Evolutionary conservation across 2,888 invertebrate species (phyloP).

Genomic region (Ariolimax columbianus): DNA sequence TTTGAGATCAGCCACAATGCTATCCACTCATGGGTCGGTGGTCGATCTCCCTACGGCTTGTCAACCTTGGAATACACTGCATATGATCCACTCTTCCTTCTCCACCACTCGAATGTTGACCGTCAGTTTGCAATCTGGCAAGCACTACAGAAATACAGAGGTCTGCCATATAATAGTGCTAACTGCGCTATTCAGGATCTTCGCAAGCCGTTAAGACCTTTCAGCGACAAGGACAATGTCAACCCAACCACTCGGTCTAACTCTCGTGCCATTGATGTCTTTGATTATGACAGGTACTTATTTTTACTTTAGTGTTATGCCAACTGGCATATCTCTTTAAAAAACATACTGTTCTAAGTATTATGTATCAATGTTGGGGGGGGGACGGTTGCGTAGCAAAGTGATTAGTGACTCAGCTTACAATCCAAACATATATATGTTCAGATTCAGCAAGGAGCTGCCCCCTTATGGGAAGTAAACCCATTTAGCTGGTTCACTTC

Average conservation of each 20-base stretch:
- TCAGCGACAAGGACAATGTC: constrained; percentile 33
- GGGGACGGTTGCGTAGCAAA: too few relatives aligned
- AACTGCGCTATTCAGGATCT: constrained; percentile 51
- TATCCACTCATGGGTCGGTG: constrained; percentile 13
- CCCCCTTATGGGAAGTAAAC: too few relatives aligned
- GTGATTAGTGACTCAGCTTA: too few relatives aligned
- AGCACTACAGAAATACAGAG: constrained; percentile 52
- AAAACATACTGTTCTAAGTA: not conserved
- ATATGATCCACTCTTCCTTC: constrained; percentile 57
- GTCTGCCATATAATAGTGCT: constrained; percentile 51
- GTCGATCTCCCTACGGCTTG: constrained; percentile 6
- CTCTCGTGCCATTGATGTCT: constrained; percentile 51
- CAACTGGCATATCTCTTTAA: not conserved
- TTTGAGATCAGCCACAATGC: constrained; percentile 51
- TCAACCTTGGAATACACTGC: constrained; percentile 53
- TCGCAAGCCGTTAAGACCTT: constrained; percentile 48
- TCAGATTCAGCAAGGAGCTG: too few relatives aligned
- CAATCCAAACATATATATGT: too few relatives aligned
- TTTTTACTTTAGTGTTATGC: not conserved
- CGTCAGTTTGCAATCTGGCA: constrained; percentile 55
- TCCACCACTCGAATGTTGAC: constrained; percentile 57
- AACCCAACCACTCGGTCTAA: constrained; percentile 39
- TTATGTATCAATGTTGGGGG: not conserved
- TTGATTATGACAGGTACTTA: constrained; percentile 53
- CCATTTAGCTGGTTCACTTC: too few relatives aligned